These are phyloP conservation scores for Sebastes dallii DNA, from an alignment of 2,797 vertebrate genomes.

Conservation along the genomic window DNA sequence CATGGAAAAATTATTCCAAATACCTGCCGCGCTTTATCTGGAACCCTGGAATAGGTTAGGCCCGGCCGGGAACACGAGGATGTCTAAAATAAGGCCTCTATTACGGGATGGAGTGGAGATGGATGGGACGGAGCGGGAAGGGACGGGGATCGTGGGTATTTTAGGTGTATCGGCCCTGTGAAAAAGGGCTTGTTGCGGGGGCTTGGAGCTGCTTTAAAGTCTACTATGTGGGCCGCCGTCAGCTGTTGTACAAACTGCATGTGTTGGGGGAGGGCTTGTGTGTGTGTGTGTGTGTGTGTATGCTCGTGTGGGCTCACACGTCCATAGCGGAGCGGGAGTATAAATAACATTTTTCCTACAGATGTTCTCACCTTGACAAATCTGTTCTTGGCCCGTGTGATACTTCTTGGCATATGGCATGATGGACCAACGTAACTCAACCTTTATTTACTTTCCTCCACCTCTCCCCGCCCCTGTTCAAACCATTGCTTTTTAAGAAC, in stretches of 20 bases:
- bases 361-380: conserved; percentile 80
- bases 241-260: conserved; percentile 76
- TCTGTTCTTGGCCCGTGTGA: conserved; percentile 60
- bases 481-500: conserved; percentile 32
- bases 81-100: conserved; percentile 86
- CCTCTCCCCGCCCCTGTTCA: conserved; percentile 28
- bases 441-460: conserved; percentile 54
- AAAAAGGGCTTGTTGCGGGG: conserved; percentile 78
- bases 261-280: conserved; percentile 62
- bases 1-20: conserved; percentile 86
- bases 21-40: conserved; percentile 86
- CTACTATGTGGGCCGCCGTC: conserved; percentile 70
- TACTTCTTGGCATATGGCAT: conserved; percentile 60
- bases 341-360: conserved; percentile 82
- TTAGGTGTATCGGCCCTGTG: conserved; percentile 75
- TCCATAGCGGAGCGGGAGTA: conserved; percentile 65
- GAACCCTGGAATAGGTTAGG: conserved; percentile 83
- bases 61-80: conserved; percentile 80
- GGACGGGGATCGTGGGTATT: conserved; percentile 77
- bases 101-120: conserved; percentile 83
- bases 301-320: conserved; percentile 45
- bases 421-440: conserved; percentile 47
- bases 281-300: conserved; percentile 28
- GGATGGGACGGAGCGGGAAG: conserved; percentile 73
- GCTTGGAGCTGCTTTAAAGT: conserved; percentile 75